Conservation (phyloP, 2,888 invertebrate genomes). For the Drosophila monieri region DNA sequence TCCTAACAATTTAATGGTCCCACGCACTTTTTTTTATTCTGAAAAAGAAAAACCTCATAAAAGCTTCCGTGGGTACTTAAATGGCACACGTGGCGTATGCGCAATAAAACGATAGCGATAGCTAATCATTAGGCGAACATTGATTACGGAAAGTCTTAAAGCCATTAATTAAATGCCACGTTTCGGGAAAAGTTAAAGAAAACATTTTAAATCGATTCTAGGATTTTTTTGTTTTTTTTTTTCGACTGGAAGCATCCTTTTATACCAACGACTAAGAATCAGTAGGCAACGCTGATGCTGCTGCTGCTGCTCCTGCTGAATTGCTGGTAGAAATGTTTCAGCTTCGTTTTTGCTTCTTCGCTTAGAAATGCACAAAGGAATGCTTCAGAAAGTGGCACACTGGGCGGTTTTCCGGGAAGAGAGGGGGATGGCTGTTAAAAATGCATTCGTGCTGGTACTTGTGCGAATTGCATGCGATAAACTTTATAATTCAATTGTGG, state of each 20-base stretch:
- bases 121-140: slow-evolving; percentile 45
- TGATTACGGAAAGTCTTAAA: slow-evolving; percentile 56
- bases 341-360: slow-evolving; percentile 29
- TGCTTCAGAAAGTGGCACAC: slow-evolving; percentile 18
- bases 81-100: slow-evolving; percentile 57
- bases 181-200: neutral
- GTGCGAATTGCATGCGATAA: slow-evolving; percentile 57
- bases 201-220: slow-evolving; percentile 9
- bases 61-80: slow-evolving; percentile 52
- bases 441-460: slow-evolving; percentile 51
- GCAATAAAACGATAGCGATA: slow-evolving; percentile 61
- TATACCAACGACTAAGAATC: slow-evolving; percentile 4
- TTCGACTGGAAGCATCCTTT: neutral
- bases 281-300: slow-evolving; percentile 8
- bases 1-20: slow-evolving; percentile 36
- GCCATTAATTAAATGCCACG: slow-evolving; percentile 40
- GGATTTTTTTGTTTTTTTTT: neutral
- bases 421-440: slow-evolving; percentile 35
- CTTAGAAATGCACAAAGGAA: slow-evolving; percentile 64
- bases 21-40: neutral
- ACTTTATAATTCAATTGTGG: slow-evolving; percentile 70
- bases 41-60: slow-evolving; percentile 24
- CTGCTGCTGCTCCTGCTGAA: slow-evolving; percentile 20
- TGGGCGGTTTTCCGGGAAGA: neutral
- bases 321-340: slow-evolving; percentile 27